phyloP scores from a whole-genome alignment of 2,888 invertebrate genomes.

The Exocentrus adspersus region DNA sequence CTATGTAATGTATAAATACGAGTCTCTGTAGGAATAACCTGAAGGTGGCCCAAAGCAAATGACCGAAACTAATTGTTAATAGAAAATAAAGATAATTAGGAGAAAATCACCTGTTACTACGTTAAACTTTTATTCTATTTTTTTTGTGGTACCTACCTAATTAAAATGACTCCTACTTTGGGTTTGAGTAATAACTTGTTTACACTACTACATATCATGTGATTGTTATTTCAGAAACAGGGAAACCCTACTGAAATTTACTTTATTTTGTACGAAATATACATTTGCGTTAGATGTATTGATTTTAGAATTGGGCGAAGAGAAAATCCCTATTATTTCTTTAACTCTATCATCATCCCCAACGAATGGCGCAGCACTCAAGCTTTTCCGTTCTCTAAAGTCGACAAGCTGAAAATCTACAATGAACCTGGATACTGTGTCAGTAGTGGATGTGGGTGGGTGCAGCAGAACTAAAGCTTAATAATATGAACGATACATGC shows the following conservation, averaged over 20 bases:
- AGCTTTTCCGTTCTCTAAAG: slow-evolving; percentile 61
- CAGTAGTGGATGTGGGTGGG: slow-evolving; percentile 52
- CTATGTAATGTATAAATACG: too few species aligned
- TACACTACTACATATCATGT: too few species aligned
- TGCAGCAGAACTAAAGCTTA: slow-evolving; percentile 48
- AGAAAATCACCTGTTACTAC: background rate
- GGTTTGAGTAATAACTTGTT: too few species aligned
- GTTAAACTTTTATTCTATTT: too few species aligned
- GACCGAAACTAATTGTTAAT: too few species aligned
- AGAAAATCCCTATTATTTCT: slow-evolving; percentile 63
- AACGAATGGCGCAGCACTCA: slow-evolving; percentile 61
- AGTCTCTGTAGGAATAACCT: too few species aligned
- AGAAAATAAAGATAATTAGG: too few species aligned
- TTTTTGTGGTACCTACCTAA: too few species aligned
- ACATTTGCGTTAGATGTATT: slow-evolving; percentile 58
- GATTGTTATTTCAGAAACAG: background rate
- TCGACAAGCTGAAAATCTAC: slow-evolving; percentile 64
- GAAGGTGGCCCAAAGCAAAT: too few species aligned
- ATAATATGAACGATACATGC: too few species aligned
- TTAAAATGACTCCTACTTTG: too few species aligned
- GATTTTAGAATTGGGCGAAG: slow-evolving; percentile 61
- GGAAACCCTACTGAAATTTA: slow-evolving; percentile 24
- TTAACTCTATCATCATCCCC: slow-evolving; percentile 63
- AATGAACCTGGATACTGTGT: slow-evolving; percentile 63
- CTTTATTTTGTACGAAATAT: slow-evolving; percentile 50